Percentiles rank a stretch among this genome's conserved stretches.
These are phyloP conservation scores for Spheniscus mendiculus DNA, from an alignment of 2,113 vertebrate species.

Conservation along the genomic window DNA sequence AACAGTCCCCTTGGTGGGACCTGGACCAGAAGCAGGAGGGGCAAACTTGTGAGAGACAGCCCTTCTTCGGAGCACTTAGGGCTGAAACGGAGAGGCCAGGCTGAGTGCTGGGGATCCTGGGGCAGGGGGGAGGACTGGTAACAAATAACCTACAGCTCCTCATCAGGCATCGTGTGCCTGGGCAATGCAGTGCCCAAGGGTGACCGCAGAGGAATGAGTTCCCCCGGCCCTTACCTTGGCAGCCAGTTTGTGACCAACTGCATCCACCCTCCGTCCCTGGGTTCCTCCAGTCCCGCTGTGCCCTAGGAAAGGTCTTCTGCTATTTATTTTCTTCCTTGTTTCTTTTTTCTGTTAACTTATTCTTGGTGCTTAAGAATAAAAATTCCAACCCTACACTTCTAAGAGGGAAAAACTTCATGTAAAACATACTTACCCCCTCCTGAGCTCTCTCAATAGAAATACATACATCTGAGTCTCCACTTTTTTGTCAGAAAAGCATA, in stretches of 20 bases:
- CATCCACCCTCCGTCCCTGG: neutral
- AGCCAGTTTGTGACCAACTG: fast-evolving
- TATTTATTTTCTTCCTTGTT: neutral
- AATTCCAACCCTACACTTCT: neutral
- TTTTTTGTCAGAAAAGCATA: neutral
- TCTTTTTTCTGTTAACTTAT: neutral
- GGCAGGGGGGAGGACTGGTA: neutral
- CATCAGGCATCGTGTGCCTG: fast-evolving
- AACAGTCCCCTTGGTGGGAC: neutral
- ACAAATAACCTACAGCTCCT: neutral
- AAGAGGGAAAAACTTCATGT: neutral
- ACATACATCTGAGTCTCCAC: neutral
- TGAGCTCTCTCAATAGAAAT: neutral
- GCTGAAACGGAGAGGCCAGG: neutral
- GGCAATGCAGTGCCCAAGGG: neutral
- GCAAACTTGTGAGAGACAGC: neutral
- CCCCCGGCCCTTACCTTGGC: neutral
- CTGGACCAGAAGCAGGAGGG: neutral
- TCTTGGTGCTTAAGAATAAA: neutral
- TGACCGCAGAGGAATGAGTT: neutral
- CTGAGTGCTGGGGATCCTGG: neutral
- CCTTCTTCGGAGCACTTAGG: neutral
- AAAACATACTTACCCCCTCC: neutral
- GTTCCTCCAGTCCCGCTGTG: neutral
- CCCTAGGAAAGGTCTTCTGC: neutral